These are phyloP conservation scores for Austrofundulus limnaeus DNA, from an alignment of 2,113 vertebrate genomes.

Conservation along the genomic window DNA sequence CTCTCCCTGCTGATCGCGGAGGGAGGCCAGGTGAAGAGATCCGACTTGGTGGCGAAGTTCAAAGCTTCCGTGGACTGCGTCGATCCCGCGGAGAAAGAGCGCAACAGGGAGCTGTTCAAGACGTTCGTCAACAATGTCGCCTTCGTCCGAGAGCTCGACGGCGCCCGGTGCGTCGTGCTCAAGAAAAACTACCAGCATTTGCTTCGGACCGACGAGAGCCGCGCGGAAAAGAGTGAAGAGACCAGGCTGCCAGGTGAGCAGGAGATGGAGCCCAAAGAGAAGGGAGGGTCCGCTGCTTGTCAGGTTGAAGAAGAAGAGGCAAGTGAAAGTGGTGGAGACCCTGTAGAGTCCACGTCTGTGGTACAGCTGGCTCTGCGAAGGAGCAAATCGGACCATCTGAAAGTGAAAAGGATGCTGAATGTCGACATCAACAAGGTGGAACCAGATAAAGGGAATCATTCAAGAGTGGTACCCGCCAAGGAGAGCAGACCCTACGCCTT, in stretches of 20 bases:
- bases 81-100: slow-evolving; percentile 72
- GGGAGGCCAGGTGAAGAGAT: slow-evolving; percentile 79
- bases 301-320: slow-evolving; percentile 9
- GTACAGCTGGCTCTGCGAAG: slow-evolving; percentile 56
- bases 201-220: slow-evolving; percentile 9
- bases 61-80: slow-evolving; percentile 74
- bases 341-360: slow-evolving; percentile 1
- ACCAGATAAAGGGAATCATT: neutral
- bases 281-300: neutral
- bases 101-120: slow-evolving; percentile 83
- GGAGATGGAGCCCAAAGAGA: neutral
- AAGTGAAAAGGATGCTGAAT: slow-evolving; percentile 39
- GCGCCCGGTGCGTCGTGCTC: slow-evolving; percentile 80
- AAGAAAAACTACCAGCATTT: slow-evolving; percentile 69
- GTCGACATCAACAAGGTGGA: slow-evolving; percentile 37
- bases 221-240: neutral
- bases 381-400: slow-evolving; percentile 7
- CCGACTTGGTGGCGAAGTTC: slow-evolving; percentile 81
- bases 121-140: slow-evolving; percentile 85
- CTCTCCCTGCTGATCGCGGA: slow-evolving; percentile 76
- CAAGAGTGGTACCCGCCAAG: neutral
- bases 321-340: neutral
- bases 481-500: slow-evolving; percentile 82
- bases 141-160: slow-evolving; percentile 82
- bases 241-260: slow-evolving; percentile 44